phyloP scores from a whole-genome alignment of 2,113 vertebrate genomes.

The Axis porcinus region DNA sequence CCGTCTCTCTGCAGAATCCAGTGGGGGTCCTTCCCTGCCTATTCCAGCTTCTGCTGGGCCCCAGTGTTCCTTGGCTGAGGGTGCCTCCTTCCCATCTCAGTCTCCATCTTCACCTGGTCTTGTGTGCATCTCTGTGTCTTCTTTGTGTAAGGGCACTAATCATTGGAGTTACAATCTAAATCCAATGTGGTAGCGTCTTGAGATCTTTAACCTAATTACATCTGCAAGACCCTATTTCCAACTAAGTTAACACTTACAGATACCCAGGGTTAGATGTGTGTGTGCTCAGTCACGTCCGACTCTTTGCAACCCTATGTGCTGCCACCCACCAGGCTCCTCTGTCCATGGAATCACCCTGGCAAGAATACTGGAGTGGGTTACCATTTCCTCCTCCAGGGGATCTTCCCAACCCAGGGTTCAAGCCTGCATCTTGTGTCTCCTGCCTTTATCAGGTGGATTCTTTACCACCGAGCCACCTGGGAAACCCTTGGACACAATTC shows the following conservation, averaged over 20 bases:
- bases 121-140: neutral
- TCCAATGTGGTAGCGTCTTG: no score
- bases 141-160: neutral
- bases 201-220: neutral
- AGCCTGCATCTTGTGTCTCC: neutral
- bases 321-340: neutral
- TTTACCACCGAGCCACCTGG: neutral
- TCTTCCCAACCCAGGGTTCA: neutral
- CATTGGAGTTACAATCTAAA: neutral
- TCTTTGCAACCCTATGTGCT: neutral
- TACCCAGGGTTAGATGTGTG: rapidly evolving
- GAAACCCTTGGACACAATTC: neutral
- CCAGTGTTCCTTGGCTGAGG: neutral
- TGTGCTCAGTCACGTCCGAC: neutral
- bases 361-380: neutral
- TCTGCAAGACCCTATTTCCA: neutral
- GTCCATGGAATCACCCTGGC: neutral
- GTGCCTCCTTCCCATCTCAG: neutral
- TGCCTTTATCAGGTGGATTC: neutral
- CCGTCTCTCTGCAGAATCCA: neutral
- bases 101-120: neutral
- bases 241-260: neutral
- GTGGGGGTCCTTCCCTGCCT: neutral
- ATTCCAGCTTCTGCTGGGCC: neutral
- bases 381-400: neutral